Conservation (phyloP, 2,888 invertebrate genomes). For the Machimus atricapillus region DNA sequence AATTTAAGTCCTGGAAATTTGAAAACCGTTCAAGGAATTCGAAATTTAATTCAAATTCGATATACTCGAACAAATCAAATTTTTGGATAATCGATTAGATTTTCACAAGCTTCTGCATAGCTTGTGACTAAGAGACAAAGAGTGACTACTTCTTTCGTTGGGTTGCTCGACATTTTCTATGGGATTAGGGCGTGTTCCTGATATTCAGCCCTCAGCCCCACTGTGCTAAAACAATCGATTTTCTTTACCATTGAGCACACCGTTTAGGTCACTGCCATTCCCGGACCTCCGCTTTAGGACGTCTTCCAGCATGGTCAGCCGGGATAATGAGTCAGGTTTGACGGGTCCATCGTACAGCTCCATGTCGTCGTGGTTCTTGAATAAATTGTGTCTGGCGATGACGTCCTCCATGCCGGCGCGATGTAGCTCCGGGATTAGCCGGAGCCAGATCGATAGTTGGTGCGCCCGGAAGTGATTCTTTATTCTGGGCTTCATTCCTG, state of each 20-base stretch:
- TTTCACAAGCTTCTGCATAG: neutral
- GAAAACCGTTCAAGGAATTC: neutral
- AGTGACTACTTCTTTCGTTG: neutral
- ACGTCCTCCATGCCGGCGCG: constrained; percentile 89
- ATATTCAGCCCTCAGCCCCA: neutral
- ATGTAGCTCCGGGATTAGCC: constrained; percentile 90
- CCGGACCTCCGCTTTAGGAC: constrained; percentile 66
- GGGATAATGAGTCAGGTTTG: constrained; percentile 80
- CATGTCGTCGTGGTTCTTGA: constrained; percentile 87
- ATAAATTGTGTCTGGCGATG: constrained; percentile 85
- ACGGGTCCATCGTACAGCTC: constrained; percentile 89
- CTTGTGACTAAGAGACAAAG: neutral
- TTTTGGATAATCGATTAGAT: neutral
- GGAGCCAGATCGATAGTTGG: constrained; percentile 93
- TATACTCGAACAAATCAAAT: neutral
- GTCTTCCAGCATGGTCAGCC: constrained; percentile 64
- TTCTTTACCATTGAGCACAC: constrained; percentile 58
- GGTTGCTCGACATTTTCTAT: neutral
- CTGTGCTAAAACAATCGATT: neutral
- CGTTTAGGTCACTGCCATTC: constrained; percentile 57
- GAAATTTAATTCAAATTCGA: neutral
- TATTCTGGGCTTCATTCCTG: constrained; percentile 89
- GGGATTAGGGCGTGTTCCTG: neutral
- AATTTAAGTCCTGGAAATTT: neutral
- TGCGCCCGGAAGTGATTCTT: constrained; percentile 95